Base-by-base conservation (phyloP, 1,140 invertebrate species). In the Aphidius ervi region DNA sequence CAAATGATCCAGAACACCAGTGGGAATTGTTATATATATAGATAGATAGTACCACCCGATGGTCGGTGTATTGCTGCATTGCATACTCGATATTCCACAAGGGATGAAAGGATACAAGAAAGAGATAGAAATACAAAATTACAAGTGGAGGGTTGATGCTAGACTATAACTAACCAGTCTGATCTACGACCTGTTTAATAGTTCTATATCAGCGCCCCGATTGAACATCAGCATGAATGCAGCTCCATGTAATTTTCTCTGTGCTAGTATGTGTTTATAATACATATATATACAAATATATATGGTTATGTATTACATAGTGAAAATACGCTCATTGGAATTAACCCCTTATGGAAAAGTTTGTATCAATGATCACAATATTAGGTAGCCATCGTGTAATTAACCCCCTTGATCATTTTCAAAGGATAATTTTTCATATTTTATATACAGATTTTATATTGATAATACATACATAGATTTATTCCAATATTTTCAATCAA, bases 131-230 rank as follows among this genome's bases (percentile, higher is more conserved):
- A 41, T 9, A 10, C n/a, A 60, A 46, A 23, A 37, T 23, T 46
- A 50, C 58, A 55, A 31, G 31, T 52, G 49, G 31, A 31, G 37
- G 49, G 6, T 20, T 31, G 23, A 37, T 31, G 52, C 48, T n/a
- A 39, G 9, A 65, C 70, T 71, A 72, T 75, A 77, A 77, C 74
- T 76, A 78, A 78, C 77, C 71, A 39, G 48, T 61, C 71, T 79
- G 76, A 80, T 78, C 70, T 78, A 80, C 75, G 74, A 75, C 73
- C 76, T 80, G 78, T 80, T 79, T 79, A 79, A 74, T 77, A 75
- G 75, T 78, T 78, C 75, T 78, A 78, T 77, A 78, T 78, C 76
- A 79, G 75, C 73, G 70, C 66, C 48, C 47, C 31, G 56, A 56
- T 61, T 48, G 47, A 52, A 55, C 50, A 46, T 53, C 62, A 63